Evolutionary conservation across 1,140 invertebrate genomes (phyloP), one percentile per base, ranked within the genome.

Genomic region (Plutomurus gul): DNA sequence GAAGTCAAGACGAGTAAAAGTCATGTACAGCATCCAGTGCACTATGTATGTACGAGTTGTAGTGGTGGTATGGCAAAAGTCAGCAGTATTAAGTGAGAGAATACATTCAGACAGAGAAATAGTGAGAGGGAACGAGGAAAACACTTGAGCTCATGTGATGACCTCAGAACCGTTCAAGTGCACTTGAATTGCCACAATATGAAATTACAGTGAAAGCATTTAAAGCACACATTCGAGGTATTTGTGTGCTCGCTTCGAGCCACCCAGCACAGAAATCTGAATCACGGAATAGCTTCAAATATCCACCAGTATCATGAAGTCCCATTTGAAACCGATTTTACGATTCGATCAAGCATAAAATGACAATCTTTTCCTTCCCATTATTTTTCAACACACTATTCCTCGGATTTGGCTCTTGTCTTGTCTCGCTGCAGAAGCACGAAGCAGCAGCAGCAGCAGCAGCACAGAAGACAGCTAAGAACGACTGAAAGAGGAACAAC

Each of bases 311-410:
- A 65, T 65, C 56, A 70, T 60, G 73, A 76, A 80, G 73, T 73
- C 37, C 81, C 75, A 82, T 80, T 82, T 78, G 72, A 82, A 82
- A 82, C 49, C 81, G 81, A 82, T 82, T 82, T 80, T 80, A 82
- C 81, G 81, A 82, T 78, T 82, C 76, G 81, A 82, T 82, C 81
- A 82, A 82, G 81, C 81, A 82, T 82, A 82, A 82, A 82, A 82
- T 82, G 78, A 82, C 81, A 80, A 82, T 82, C 78, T 82, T 81
- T 77, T 81, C 80, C 80, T 76, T 79, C 75, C 77, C 81, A 82
- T 82, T 82, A 82, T 82, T 82, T 82, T 82, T 79, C 81, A 82
- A 79, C 81, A 82, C 77, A 77, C 77, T 70, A 82, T 82, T 82
- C 65, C 65, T 79, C 40, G 74, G 77, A 82, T 79, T 76, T 80